These are phyloP conservation scores for Gadopsis marmoratus DNA, from an alignment of 2,797 vertebrate genomes.

Conservation along the genomic window DNA sequence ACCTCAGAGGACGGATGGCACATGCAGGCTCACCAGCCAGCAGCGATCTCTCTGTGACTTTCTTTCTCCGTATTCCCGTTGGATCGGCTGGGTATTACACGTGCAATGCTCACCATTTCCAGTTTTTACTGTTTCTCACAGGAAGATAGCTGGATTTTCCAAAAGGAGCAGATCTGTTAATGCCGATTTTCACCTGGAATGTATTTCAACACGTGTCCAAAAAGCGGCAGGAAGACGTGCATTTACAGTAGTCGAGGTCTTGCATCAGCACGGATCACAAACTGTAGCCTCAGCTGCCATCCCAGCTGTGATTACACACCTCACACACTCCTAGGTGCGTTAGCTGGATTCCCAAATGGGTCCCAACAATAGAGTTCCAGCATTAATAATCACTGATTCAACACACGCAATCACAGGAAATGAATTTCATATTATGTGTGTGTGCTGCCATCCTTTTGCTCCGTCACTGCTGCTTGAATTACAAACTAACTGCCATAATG, in stretches of 20 bases:
- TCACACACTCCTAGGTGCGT: conserved; percentile 44
- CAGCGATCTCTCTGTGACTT: background rate
- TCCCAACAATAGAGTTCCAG: conserved; percentile 30
- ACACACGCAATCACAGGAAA: conserved; percentile 33
- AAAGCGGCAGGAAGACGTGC: background rate
- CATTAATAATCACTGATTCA: conserved; percentile 55
- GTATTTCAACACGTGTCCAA: background rate
- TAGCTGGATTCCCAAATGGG: conserved; percentile 41
- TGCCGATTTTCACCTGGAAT: background rate
- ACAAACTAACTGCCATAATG: background rate
- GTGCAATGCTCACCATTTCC: background rate
- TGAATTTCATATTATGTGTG: conserved; percentile 19
- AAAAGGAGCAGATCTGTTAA: background rate
- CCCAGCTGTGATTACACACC: background rate
- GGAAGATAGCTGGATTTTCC: background rate
- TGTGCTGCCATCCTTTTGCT: conserved; percentile 11
- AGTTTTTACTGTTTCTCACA: background rate
- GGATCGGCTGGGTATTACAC: background rate
- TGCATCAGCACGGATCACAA: background rate
- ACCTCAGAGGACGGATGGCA: too few relatives aligned
- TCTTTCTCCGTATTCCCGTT: background rate
- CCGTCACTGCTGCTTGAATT: conserved; percentile 17
- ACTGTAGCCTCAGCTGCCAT: background rate
- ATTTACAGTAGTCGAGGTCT: background rate
- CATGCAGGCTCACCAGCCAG: too few relatives aligned